A percentile compares a stretch with the other conserved stretches of the same genome.
phyloP scores from a whole-genome alignment of 2,113 vertebrate genomes.

The Psilopogon haemacephalus region DNA sequence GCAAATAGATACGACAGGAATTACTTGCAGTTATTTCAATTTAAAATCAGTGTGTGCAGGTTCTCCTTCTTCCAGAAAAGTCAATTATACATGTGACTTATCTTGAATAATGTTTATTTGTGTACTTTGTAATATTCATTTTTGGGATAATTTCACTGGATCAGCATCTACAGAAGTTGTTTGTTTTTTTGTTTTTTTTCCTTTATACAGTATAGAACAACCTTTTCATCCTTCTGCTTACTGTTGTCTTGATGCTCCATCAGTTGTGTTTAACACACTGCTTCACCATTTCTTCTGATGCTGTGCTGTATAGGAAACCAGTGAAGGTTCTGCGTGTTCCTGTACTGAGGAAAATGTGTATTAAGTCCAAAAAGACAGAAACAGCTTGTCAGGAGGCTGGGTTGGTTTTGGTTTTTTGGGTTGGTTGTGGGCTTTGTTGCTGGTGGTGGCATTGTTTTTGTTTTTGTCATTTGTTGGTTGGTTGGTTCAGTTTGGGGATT shows the following conservation, averaged over 20 bases:
- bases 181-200: neutral
- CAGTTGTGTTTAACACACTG: neutral
- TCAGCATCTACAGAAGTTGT: neutral
- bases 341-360: neutral
- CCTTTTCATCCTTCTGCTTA: neutral
- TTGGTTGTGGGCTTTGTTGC: no score
- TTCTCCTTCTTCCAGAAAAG: neutral
- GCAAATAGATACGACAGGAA: neutral
- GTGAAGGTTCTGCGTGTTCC: neutral
- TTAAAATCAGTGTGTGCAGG: neutral
- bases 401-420: no score
- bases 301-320: neutral
- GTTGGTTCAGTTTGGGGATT: no score
- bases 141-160: neutral
- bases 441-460: no score
- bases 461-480: no score
- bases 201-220: neutral
- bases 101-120: neutral
- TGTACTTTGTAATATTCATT: neutral
- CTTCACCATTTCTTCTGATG: neutral
- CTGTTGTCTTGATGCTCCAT: neutral
- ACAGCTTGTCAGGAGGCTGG: neutral
- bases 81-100: neutral
- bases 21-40: neutral
- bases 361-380: neutral